Evolutionary conservation across 2,113 vertebrate genomes (phyloP), one percentile per base, ranked within the genome.

Genomic region (Eulemur macaco): DNA sequence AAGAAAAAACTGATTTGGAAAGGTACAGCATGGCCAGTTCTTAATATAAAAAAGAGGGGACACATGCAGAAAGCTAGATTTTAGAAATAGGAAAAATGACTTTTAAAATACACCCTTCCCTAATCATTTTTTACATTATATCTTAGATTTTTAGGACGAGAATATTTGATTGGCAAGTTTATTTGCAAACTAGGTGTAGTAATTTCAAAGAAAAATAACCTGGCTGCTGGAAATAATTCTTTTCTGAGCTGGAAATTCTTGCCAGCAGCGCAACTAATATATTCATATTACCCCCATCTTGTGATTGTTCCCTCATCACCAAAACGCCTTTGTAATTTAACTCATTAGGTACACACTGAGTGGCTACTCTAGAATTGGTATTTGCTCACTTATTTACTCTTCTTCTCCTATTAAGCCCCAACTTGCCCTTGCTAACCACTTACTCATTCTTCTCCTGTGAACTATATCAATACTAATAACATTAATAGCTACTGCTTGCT

Each of bases 71-170:
- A 71, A 77, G 92, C 58, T 64, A n/a, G 83, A 74, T 68, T 98
- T 93, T 88, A 97, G 84, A 98, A 97, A 93, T 13, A 63, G 69
- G 81, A 97, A 81, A 95, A 74, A 89, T 88, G 14, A 78, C 13
- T 96, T 76, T 77, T 37, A 13, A 97, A 96, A 93, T 76, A 95
- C 29, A 85, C 47, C 29, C 23, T 74, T 86, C 92, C 37, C 12
- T 93, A 87, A 89, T 71, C 27, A 96, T 89, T 97, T 97, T 58
- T 90, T 60, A 82, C 31, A 29, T 7, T 82, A 17, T 69, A 29
- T 17, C 37, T 96, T 96, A 58, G 86, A 97, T 69, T 98, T 98
- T 88, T 89, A 68, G 31, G 95, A 50, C 5, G 77, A 96, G 93
- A 97, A 60, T 68, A 0, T 5, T 92, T 98, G 94, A 95, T 94